Evolutionary conservation across 2,888 invertebrate species (phyloP), one percentile per base, ranked within the genome.

Genomic region (Spialia ferax): DNA sequence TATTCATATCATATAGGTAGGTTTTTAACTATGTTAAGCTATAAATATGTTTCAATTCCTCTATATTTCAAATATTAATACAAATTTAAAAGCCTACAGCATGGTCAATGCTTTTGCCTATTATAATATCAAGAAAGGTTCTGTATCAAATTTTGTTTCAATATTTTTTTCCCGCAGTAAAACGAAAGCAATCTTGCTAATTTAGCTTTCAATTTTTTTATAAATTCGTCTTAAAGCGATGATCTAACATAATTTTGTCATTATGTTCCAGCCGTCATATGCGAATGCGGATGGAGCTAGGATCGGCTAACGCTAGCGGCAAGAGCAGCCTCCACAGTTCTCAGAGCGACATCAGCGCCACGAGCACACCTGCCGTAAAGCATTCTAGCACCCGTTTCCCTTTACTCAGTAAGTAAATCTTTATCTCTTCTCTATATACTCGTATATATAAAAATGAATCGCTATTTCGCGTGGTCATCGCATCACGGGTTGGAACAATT

Each of bases 331-430:
- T 95, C 79, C 94, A 96, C 83, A 96, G 96, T 83, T 96, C 96
- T 0, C 95, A 96, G 83, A 96, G 96, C 79, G 96, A 96, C 85
- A 92, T 96, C 78, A 95, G 95, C 83, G 94, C 94, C 61, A 95
- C 94, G 81, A 93, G 94, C 79, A 89, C 94, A 8, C 94, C 95
- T 71, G 78, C 93, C 70, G 92, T 93, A 79, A 91, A 95, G 85
- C 94, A 94, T 79, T 79, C 88, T n/a, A 74, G 85, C 35, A 78
- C 91, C 81, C 93, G 95, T 77, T 93, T 91, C 74, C 91, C 93
- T 70, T 75, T 88, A 70, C 76, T 89, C 73, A 79, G 93, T 93
- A 75, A 92, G 92, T 90, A n/a, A 38, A 55, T 26, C 6, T 54
- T 26, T 11, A n/a, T n/a, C n/a, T n/a, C n/a, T n/a, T n/a, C n/a